phyloP scores from a whole-genome alignment of 2,797 vertebrate species.

The Peromyscus attwateri region DNA sequence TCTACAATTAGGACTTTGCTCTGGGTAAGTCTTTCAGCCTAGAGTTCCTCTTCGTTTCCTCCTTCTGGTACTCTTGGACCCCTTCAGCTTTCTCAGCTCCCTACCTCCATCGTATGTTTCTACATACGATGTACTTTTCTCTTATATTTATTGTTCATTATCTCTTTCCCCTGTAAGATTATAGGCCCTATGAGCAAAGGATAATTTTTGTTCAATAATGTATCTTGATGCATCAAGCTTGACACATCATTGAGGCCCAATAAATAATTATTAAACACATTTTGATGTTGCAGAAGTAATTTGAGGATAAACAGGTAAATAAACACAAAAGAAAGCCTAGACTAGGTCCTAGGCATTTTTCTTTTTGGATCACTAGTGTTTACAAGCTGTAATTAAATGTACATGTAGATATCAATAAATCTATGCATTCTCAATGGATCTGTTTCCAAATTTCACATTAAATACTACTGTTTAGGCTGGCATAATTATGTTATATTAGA shows the following conservation, averaged over 20 bases:
- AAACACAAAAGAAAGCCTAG: not conserved
- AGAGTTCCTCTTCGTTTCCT: not conserved
- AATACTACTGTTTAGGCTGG: not conserved
- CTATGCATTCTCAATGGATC: conserved; percentile 42
- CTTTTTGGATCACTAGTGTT: conserved; percentile 20
- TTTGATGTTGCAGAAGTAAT: not conserved
- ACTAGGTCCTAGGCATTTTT: not conserved
- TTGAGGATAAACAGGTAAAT: not conserved
- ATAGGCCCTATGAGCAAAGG: not conserved
- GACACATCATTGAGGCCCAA: not conserved
- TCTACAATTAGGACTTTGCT: not conserved
- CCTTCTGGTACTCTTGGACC: not conserved
- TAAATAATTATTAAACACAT: conserved; percentile 2
- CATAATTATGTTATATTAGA: not conserved
- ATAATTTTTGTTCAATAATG: not conserved
- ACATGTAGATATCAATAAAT: conserved; percentile 47
- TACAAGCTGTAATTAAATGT: conserved; percentile 67
- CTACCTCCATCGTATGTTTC: not conserved
- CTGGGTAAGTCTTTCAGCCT: not conserved
- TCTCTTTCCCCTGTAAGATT: not conserved
- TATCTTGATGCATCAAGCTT: not conserved
- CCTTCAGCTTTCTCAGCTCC: not conserved
- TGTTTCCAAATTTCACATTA: conserved; percentile 51
- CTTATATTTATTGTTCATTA: not conserved
- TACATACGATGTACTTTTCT: not conserved